These are phyloP conservation scores for Danio albolineatus DNA, from an alignment of 2,797 vertebrate genomes.

Conservation along the genomic window DNA sequence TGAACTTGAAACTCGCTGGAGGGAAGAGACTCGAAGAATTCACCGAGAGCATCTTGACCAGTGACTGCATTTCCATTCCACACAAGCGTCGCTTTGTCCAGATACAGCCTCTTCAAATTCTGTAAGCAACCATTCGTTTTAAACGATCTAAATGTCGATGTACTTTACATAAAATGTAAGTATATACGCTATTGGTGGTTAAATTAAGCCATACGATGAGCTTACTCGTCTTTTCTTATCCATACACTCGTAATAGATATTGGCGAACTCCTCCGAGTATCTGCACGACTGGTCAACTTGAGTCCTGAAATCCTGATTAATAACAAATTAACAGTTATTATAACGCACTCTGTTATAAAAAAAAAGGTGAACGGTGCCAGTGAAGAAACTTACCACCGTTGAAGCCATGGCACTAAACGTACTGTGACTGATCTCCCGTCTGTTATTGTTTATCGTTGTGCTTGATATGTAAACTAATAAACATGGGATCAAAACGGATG, in stretches of 20 bases:
- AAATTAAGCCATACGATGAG: constrained; percentile 4
- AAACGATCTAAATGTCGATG: not conserved
- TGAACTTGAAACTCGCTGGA: constrained; percentile 95
- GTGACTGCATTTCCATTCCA: constrained; percentile 96
- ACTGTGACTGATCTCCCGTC: not conserved
- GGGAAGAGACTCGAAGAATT: constrained; percentile 96
- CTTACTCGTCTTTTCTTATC: constrained; percentile 94
- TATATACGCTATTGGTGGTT: not conserved
- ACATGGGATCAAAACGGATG: not conserved
- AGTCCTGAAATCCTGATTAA: constrained; percentile 88
- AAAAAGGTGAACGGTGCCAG: not conserved
- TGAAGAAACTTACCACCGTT: constrained; percentile 69
- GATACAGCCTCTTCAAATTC: constrained; percentile 91
- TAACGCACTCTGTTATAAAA: too few relatives aligned
- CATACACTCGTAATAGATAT: constrained; percentile 97
- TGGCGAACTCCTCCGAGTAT: constrained; percentile 96
- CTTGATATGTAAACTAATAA: not conserved
- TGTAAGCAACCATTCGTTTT: constrained; percentile 58
- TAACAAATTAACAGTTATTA: not conserved
- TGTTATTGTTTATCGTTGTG: not conserved
- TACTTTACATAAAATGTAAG: not conserved
- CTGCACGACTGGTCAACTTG: constrained; percentile 93
- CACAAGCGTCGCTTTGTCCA: constrained; percentile 93
- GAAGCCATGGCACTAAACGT: constrained; percentile 65
- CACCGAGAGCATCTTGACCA: constrained; percentile 87